Percentiles rank a stretch among this genome's conserved stretches.
Evolutionary conservation across 2,113 vertebrate genomes (phyloP).

Genomic region (Anoplopoma fimbria): DNA sequence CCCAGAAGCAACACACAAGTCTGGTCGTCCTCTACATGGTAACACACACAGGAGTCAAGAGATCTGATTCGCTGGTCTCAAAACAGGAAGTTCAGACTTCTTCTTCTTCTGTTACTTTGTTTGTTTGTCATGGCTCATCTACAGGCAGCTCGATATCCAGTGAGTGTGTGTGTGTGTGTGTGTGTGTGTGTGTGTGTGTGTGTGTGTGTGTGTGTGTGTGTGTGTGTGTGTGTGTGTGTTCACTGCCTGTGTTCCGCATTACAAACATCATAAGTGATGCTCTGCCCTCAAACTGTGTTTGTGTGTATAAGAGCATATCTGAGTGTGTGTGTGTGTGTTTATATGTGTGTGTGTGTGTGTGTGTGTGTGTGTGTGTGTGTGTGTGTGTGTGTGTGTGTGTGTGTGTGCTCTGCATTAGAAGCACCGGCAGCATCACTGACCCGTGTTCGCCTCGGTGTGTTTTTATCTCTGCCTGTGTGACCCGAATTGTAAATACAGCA

Average conservation of each 20-base stretch:
- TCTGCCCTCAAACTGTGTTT: constrained; percentile 54
- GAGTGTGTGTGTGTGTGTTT: constrained; percentile 25
- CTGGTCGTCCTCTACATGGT: neutral
- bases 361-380: constrained; percentile 27
- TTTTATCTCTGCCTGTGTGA: constrained; percentile 77
- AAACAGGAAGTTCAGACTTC: constrained; percentile 25
- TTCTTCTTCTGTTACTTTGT: neutral
- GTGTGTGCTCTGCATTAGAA: constrained; percentile 64
- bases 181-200: constrained; percentile 17
- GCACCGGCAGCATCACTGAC: constrained; percentile 64
- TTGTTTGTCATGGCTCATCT: neutral
- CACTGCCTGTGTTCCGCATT: constrained; percentile 41
- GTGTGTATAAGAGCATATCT: too few relatives aligned
- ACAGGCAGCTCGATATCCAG: neutral
- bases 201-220: constrained; percentile 23
- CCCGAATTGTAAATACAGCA: constrained; percentile 79
- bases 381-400: constrained; percentile 27
- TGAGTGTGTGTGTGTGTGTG: constrained; percentile 19
- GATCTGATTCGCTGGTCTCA: neutral
- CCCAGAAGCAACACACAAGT: neutral
- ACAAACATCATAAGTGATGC: constrained; percentile 62
- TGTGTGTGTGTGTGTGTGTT: constrained; percentile 20
- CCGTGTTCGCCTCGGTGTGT: constrained; percentile 70
- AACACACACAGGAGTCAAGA: constrained; percentile 1
- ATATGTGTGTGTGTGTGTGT: constrained; percentile 27